phyloP scores from a whole-genome alignment of 2,888 invertebrate genomes.

The Xanthorhoe spadicearia region DNA sequence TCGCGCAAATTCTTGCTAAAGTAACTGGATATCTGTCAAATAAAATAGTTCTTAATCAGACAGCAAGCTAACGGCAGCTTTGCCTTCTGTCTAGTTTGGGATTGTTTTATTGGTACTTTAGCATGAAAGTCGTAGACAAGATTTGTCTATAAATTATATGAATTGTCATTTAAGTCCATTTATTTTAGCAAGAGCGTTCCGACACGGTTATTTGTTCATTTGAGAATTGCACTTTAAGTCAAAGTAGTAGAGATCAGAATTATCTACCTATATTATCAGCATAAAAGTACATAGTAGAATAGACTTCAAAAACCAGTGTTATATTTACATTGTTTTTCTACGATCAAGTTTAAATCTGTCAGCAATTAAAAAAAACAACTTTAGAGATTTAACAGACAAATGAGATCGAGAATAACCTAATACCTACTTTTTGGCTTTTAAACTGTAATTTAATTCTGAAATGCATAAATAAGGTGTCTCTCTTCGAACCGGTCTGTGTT shows the following conservation, averaged over 20 bases:
- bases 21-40: background rate
- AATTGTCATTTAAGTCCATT: background rate
- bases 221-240: conserved; percentile 1
- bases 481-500: too few species aligned
- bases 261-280: background rate
- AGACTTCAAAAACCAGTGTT: background rate
- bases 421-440: too few species aligned
- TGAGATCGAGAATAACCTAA: too few species aligned
- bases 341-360: background rate
- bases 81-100: too few species aligned
- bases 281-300: background rate
- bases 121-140: background rate
- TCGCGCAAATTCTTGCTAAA: conserved; percentile 28
- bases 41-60: too few species aligned
- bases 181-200: background rate
- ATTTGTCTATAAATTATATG: background rate
- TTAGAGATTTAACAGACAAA: too few species aligned
- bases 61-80: background rate
- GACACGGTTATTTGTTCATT: background rate
- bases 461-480: too few species aligned
- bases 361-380: too few species aligned
- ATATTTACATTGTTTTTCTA: background rate
- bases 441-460: too few species aligned
- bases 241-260: background rate
- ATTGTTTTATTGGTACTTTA: too few species aligned